phyloP scores from a whole-genome alignment of 2,888 invertebrate species.

The Podotricha telesiphe region DNA sequence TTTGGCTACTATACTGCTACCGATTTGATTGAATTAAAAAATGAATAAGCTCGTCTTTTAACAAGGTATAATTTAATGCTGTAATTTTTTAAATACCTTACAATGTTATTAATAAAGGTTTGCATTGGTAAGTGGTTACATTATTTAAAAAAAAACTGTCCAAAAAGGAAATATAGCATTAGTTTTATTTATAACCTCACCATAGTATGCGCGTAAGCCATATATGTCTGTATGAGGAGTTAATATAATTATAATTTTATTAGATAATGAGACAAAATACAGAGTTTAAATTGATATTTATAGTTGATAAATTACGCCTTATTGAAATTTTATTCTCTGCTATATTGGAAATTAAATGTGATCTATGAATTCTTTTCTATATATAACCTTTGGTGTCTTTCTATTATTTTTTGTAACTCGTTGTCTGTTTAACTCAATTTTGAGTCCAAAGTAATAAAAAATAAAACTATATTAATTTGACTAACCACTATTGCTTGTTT shows the following conservation, averaged over 20 bases:
- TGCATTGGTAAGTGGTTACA: neutral
- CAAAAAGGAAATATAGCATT: too few relatives aligned
- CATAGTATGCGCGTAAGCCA: too few relatives aligned
- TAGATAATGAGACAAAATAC: too few relatives aligned
- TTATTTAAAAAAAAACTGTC: neutral
- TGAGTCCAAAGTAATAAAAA: neutral
- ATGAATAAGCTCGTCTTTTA: conserved; percentile 20
- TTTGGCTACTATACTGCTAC: conserved; percentile 58
- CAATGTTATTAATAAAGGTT: too few relatives aligned
- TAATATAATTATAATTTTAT: too few relatives aligned
- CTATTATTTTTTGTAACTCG: too few relatives aligned
- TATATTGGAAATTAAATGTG: too few relatives aligned
- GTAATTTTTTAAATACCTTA: neutral
- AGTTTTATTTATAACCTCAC: too few relatives aligned
- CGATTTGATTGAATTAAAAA: conserved; percentile 34
- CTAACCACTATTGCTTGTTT: neutral
- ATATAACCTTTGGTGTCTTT: neutral
- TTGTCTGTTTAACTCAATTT: neutral
- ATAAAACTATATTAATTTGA: neutral
- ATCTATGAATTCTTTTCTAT: neutral
- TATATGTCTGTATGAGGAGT: too few relatives aligned
- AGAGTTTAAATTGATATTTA: too few relatives aligned
- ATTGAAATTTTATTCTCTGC: neutral
- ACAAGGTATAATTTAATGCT: neutral
- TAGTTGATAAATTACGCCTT: neutral